Percentiles rank a stretch among this genome's conserved stretches.
These are phyloP conservation scores for Eupeodes luniger DNA, from an alignment of 2,888 invertebrate genomes.

Conservation along the genomic window DNA sequence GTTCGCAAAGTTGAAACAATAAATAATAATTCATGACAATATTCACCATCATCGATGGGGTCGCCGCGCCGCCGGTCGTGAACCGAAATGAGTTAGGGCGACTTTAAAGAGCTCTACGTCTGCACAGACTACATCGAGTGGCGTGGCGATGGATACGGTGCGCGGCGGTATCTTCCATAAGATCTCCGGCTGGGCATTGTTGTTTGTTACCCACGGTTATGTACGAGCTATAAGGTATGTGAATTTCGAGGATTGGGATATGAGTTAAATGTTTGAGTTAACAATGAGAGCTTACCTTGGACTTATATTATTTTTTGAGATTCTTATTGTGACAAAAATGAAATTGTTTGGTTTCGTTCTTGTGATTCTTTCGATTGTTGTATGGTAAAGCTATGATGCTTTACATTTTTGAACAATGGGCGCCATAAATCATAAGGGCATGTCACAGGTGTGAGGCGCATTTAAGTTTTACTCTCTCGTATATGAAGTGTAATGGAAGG, in stretches of 20 bases:
- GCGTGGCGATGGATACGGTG: neutral
- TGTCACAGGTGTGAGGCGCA: conserved; percentile 31
- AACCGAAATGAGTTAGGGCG: conserved; percentile 68
- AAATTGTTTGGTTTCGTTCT: conserved; percentile 33
- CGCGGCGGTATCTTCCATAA: conserved; percentile 19
- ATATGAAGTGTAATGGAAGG: neutral
- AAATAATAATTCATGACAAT: conserved; percentile 74
- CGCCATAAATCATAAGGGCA: conserved; percentile 24
- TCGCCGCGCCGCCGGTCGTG: conserved; percentile 28
- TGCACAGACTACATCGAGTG: too few species aligned
- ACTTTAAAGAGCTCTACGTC: conserved; percentile 53
- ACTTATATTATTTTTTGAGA: conserved; percentile 1
- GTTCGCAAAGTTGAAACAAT: conserved; percentile 52
- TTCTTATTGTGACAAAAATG: conserved; percentile 46
- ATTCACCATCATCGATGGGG: conserved; percentile 66
- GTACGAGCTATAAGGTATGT: neutral
- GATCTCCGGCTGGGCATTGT: conserved; percentile 50
- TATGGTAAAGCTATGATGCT: conserved; percentile 3
- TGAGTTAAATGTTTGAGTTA: conserved; percentile 40
- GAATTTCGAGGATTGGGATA: neutral
- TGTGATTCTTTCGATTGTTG: neutral
- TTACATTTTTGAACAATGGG: conserved; percentile 21
- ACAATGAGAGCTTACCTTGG: conserved; percentile 47
- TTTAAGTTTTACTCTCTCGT: neutral
- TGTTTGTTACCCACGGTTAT: conserved; percentile 7